Conservation (phyloP, 2,113 vertebrate species). For the Nestor notabilis region DNA sequence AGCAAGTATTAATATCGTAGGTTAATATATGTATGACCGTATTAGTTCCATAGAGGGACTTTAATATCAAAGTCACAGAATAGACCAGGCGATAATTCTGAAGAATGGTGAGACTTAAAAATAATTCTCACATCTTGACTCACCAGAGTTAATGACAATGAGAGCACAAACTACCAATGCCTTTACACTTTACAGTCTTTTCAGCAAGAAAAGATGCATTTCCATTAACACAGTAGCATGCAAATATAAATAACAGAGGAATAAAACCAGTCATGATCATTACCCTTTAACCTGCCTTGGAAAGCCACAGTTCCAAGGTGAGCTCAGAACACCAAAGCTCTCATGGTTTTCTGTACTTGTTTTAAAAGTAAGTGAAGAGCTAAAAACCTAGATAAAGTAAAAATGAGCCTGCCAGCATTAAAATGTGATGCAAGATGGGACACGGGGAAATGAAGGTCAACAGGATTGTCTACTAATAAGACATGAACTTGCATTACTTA, state of each 20-base stretch:
- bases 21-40: neutral
- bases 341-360: neutral
- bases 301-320: neutral
- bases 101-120: neutral
- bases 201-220: neutral
- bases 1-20: neutral
- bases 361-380: neutral
- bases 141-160: neutral
- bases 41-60: neutral
- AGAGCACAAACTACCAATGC: neutral
- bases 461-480: constrained; percentile 51
- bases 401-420: neutral
- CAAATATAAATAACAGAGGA: neutral
- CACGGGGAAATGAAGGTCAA: constrained; percentile 47
- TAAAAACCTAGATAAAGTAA: neutral
- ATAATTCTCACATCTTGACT: neutral
- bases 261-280: neutral
- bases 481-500: constrained; percentile 65
- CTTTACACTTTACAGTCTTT: neutral
- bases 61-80: neutral
- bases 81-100: neutral
- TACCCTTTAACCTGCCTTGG: neutral
- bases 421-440: constrained; percentile 16
- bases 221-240: neutral
- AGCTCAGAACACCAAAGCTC: neutral